Percentiles rank a stretch among this genome's conserved stretches.
These are phyloP conservation scores for Etia nguti DNA, from an alignment of 2,113 vertebrate species.

Conservation along the genomic window DNA sequence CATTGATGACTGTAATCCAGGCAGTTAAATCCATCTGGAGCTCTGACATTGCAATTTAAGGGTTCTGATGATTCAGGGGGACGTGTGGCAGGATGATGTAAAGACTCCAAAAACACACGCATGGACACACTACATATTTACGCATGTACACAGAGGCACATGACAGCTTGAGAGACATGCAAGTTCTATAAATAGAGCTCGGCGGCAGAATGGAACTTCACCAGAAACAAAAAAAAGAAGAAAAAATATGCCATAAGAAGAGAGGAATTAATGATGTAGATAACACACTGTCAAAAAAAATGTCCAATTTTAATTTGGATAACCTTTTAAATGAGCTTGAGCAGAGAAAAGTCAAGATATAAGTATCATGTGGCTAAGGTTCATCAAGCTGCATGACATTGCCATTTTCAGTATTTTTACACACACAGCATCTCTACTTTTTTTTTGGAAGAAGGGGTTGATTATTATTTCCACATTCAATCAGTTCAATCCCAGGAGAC, in stretches of 20 bases:
- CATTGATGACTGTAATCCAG: not conserved
- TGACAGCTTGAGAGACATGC: not conserved
- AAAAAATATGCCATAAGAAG: not conserved
- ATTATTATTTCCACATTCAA: not conserved
- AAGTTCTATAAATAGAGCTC: conserved; percentile 44
- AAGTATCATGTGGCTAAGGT: not conserved
- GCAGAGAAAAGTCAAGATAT: not conserved
- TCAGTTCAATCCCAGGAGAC: not conserved
- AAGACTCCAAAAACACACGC: not conserved
- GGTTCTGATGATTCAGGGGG: conserved; percentile 29
- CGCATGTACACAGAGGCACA: not conserved
- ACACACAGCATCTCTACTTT: not conserved
- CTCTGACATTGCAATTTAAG: conserved; percentile 16
- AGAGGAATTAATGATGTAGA: not conserved
- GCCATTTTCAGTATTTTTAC: not conserved
- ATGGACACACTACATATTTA: not conserved
- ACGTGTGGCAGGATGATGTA: not conserved
- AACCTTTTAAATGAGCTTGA: not conserved
- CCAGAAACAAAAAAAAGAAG: not conserved
- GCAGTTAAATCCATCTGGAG: conserved; percentile 18
- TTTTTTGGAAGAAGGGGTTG: not conserved
- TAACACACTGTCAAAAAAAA: not conserved
- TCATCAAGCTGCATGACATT: not conserved
- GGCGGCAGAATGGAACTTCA: not conserved
- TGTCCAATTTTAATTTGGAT: not conserved